phyloP scores from a whole-genome alignment of 2,797 vertebrate genomes.

The Poecile montanus region DNA sequence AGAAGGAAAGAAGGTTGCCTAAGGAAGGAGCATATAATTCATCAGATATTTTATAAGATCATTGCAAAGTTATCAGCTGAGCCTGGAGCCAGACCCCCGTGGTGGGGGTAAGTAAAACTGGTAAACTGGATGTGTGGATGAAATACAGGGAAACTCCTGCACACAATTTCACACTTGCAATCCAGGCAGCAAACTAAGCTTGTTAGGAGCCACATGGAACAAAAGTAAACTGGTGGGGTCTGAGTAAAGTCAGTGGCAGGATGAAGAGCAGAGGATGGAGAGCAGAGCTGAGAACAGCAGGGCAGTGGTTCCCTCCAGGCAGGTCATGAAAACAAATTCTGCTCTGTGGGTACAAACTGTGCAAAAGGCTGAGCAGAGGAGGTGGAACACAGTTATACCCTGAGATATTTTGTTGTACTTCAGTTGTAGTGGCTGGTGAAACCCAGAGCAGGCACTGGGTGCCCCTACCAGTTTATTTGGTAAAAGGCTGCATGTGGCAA shows the following conservation, averaged over 20 bases:
- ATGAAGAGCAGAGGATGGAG: not conserved
- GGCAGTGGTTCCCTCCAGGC: not conserved
- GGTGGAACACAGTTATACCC: not conserved
- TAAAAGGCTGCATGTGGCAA: not conserved
- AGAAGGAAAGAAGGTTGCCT: not conserved
- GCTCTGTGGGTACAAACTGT: not conserved
- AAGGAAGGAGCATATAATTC: not conserved
- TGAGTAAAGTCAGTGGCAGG: not conserved
- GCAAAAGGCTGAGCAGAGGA: not conserved
- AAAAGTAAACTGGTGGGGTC: not conserved
- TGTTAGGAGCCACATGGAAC: not conserved
- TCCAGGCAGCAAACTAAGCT: constrained; percentile 37
- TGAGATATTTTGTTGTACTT: not conserved
- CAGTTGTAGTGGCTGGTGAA: not conserved
- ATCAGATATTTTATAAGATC: not conserved
- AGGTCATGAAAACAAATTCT: not conserved
- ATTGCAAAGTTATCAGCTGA: not conserved
- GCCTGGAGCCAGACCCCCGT: not conserved
- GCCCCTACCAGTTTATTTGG: not conserved
- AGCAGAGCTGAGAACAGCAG: not conserved
- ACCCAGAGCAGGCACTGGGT: not conserved
- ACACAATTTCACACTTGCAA: constrained; percentile 38
- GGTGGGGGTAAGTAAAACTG: too few relatives aligned
- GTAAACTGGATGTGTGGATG: constrained; percentile 45
- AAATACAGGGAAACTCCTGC: constrained; percentile 45